A percentile compares a stretch with the other conserved stretches of the same genome.
These are phyloP conservation scores for Metellina segmentata DNA, from an alignment of 2,888 invertebrate species.

Conservation along the genomic window DNA sequence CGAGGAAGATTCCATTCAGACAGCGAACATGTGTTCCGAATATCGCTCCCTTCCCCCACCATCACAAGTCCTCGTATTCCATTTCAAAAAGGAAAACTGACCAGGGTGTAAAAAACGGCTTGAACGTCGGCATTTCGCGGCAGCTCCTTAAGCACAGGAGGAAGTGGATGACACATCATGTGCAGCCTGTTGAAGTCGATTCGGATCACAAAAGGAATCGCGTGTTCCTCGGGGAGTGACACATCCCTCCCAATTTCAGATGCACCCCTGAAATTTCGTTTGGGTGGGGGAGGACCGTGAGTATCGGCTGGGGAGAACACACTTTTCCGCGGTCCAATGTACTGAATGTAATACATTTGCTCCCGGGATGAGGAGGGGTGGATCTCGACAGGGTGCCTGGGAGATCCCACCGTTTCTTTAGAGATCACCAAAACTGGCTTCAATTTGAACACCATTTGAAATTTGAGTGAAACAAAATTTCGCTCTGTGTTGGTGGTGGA, in stretches of 20 bases:
- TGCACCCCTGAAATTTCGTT: slow-evolving; percentile 74
- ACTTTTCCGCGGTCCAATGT: background rate
- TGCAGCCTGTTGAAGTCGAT: background rate
- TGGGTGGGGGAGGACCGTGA: slow-evolving; percentile 16
- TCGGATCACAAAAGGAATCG: background rate
- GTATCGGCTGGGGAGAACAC: slow-evolving; percentile 19
- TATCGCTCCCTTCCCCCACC: background rate
- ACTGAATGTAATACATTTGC: slow-evolving; percentile 10
- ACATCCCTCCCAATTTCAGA: slow-evolving; percentile 72
- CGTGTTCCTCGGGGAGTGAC: slow-evolving; percentile 55
- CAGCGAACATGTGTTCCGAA: background rate
- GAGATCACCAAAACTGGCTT: too few species aligned
- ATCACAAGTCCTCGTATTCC: background rate
- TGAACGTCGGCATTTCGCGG: background rate
- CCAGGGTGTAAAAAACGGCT: slow-evolving; percentile 6
- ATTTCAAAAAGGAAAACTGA: slow-evolving; percentile 1
- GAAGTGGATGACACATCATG: background rate
- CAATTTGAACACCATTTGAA: too few species aligned
- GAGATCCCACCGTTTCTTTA: too few species aligned
- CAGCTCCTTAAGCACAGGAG: background rate
- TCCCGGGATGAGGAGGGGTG: background rate
- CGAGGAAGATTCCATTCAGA: too few species aligned
- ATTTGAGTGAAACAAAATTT: too few species aligned
- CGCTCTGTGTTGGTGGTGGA: too few species aligned
- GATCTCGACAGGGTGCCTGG: too few species aligned